Evolutionary conservation across 2,113 vertebrate species (phyloP).

Genomic region (Pampusana beccarii): DNA sequence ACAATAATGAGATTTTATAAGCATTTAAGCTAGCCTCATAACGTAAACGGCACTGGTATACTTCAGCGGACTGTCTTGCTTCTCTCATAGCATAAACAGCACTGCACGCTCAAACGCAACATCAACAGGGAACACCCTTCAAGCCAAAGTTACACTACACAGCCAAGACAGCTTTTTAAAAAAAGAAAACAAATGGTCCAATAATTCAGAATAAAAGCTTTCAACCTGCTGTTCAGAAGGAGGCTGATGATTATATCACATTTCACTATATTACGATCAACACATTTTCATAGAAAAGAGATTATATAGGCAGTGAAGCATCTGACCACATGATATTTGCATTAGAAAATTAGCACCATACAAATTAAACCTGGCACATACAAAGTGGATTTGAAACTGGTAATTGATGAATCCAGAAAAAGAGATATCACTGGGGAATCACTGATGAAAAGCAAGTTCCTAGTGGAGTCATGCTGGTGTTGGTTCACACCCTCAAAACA

Average conservation of each 20-base stretch:
- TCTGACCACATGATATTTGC: neutral
- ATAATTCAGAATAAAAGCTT: neutral
- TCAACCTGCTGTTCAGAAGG: neutral
- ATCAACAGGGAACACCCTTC: neutral
- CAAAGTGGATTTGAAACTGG: slow-evolving; percentile 48
- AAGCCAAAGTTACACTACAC: neutral
- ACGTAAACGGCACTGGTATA: neutral
- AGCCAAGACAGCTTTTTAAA: neutral
- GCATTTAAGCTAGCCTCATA: neutral
- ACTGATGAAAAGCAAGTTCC: neutral
- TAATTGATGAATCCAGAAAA: slow-evolving; percentile 42
- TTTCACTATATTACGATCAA: neutral
- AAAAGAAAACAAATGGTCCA: neutral
- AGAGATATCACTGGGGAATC: slow-evolving; percentile 9
- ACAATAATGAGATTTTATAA: neutral
- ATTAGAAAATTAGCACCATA: slow-evolving; percentile 29
- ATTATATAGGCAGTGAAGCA: neutral
- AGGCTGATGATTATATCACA: neutral
- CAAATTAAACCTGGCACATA: slow-evolving; percentile 34
- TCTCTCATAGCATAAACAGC: neutral
- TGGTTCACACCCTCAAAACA: slow-evolving; percentile 34
- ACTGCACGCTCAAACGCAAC: neutral
- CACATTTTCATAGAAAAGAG: neutral
- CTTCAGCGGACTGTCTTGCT: neutral
- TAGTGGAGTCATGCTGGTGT: neutral